Base-by-base conservation (phyloP, 1,140 invertebrate genomes). In the honey bee (Apis mellifera) region DNA sequence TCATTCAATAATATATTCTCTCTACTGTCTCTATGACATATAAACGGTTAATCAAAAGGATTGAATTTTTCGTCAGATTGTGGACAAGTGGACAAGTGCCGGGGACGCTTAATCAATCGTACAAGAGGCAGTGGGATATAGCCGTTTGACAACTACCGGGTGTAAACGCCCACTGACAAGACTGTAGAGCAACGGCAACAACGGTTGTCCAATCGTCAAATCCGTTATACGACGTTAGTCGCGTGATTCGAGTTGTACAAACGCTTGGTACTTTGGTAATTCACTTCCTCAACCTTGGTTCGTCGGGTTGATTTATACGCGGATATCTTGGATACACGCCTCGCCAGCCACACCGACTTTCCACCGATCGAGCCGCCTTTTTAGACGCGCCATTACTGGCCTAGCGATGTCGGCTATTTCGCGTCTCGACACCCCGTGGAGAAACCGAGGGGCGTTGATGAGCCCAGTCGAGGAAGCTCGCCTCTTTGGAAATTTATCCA, bases 81-180 rank as follows among this genome's bases (percentile, higher is more conserved):
- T 52, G 32, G 48, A 62, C 68, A 32, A 80, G 71, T 86, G 84
- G 83, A 83, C 85, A 83, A 83, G 60, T 86, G 66, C 69, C 52
- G 55, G 50, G 21, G 50, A 55, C 52, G 80, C 76, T 83, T 71
- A 86, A 86, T 83, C 79, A 75, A 86, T 12, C 54, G 65, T 78
- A 32, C 70, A 84, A 74, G 59, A 85, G 85, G 57, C 54, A 60
- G 57, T 77, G 64, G 64, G n/a, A n/a, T n/a, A 42, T 66, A 73
- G 71, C 57, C 62, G 73, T 84, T 86, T 81, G 84, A 86, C 69
- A 84, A 86, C 77, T 84, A 81, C 73, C 85, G 82, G 77, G 72
- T 86, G 69, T 84, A 81, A 83, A 87, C 86, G 85, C 82, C 82
- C 64, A 87, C 85, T 13, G 60, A 60, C 23, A 13, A 26, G 74